Evolutionary conservation across 2,797 vertebrate species (phyloP), one percentile per base, ranked within the genome.

Genomic region (Enteromius viviparus): DNA sequence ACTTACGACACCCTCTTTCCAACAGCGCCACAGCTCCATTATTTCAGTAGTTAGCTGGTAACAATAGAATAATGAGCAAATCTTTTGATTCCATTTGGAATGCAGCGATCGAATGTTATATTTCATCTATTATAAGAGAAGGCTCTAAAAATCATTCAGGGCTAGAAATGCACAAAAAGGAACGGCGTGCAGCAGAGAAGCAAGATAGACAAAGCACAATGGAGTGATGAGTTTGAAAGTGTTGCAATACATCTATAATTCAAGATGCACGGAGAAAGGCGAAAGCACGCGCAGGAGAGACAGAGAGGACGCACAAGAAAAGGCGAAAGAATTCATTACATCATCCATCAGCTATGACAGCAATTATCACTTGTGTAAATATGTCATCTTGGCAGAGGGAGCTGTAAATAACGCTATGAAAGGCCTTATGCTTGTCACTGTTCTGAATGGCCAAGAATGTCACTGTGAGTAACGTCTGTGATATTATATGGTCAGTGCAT

Each of bases 391-490:
- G 79, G 90, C 91, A 90, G 87, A 88, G 87, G 89, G 90, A 89
- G 89, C 86, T 88, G 86, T 88, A 86, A 75, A 89, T 87, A 85
- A 49, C 47, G 74, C 72, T 51, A 85, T 84, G 85, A 71, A 83
- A 90, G 90, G 91, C 85, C 91, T 94, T 88, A 84, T 91, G 84
- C 91, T 85, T 86, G 87, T 84, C 86, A 89, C 78, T 91, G 90
- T 90, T 91, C 84, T 87, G 86, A 91, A 89, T 91, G 84, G 88
- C 92, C 80, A 62, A 42, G 62, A 82, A 80, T 93, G 91, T 94
- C 91, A 60, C 71, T 86, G 83, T 86, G 78, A 82, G 72, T 81
- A 75, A 85, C 66, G 60, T 87, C 62, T 80, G 70, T 87, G 72
- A 82, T 82, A 40, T 51, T 51, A 77, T 77, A 45, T 45, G 64